A percentile compares a stretch with the other conserved stretches of the same genome.
Conservation (phyloP, 2,113 vertebrate genomes). For the Campylorhamphus procurvoides region DNA sequence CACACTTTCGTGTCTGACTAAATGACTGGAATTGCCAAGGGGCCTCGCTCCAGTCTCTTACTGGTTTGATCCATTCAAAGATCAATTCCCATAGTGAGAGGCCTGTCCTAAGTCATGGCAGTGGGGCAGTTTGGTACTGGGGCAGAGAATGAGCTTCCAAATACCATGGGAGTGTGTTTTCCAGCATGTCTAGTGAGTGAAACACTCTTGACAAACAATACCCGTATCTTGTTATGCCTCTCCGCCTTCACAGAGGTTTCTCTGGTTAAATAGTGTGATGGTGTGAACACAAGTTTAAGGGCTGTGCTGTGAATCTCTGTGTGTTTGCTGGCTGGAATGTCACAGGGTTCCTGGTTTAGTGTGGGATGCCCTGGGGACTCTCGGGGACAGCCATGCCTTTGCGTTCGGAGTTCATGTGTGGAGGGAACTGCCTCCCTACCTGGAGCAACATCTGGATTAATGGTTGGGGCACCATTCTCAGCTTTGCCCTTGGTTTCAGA, state of each 20-base stretch:
- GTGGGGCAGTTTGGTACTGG: neutral
- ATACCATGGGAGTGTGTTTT: neutral
- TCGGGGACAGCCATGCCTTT: neutral
- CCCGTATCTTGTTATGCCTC: neutral
- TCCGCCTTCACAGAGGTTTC: neutral
- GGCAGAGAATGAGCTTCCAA: neutral
- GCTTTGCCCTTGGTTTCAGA: neutral
- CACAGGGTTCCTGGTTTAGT: neutral
- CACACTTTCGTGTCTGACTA: fast-evolving
- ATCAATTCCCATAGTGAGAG: neutral
- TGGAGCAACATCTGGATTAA: neutral
- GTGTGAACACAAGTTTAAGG: neutral
- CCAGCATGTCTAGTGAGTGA: neutral
- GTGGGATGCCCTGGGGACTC: neutral
- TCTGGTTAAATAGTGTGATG: neutral
- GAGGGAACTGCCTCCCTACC: neutral
- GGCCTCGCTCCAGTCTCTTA: neutral
- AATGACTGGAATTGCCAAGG: neutral
- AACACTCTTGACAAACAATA: neutral
- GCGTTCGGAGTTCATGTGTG: fast-evolving
- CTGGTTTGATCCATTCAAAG: neutral
- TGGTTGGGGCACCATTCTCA: neutral
- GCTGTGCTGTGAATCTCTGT: neutral
- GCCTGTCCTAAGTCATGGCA: fast-evolving
- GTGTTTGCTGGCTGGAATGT: neutral